phyloP scores from a whole-genome alignment of 2,888 invertebrate species.

The Xestoiulus laeticollis region DNA sequence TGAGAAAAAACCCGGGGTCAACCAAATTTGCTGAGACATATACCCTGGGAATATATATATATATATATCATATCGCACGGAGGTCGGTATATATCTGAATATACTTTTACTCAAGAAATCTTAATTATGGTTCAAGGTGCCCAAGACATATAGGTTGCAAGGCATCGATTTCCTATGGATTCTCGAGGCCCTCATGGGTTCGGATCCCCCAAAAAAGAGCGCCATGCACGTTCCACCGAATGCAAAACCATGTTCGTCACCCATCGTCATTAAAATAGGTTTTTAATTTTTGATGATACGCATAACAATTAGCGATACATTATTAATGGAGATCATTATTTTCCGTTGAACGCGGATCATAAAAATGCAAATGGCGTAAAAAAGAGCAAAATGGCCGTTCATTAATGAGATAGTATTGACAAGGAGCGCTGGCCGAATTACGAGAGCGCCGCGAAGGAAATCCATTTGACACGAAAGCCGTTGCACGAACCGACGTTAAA shows the following conservation, averaged over 20 bases:
- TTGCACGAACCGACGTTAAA: not conserved
- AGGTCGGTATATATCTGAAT: no score
- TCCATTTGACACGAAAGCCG: conserved; percentile 19
- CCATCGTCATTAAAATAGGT: not conserved
- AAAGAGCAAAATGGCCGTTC: not conserved
- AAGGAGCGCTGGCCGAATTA: not conserved
- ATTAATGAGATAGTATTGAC: conserved; percentile 17
- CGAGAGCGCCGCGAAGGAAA: not conserved
- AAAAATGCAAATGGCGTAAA: conserved; percentile 18
- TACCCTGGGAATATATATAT: no score
- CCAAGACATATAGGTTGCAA: no score
- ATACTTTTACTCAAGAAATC: not conserved
- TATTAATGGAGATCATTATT: conserved; percentile 26
- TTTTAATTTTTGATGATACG: conserved; percentile 26
- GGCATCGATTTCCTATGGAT: no score
- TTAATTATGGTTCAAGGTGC: no score
- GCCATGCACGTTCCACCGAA: no score
- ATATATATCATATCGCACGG: no score
- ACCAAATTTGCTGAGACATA: no score
- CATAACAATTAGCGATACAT: conserved; percentile 17
- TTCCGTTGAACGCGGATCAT: conserved; percentile 16
- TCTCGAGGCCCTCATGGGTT: not conserved
- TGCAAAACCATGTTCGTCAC: not conserved
- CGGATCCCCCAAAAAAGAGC: no score
- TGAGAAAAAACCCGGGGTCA: no score